Base-by-base conservation (phyloP, 2,888 invertebrate species). In the Tetragonula carbonaria region DNA sequence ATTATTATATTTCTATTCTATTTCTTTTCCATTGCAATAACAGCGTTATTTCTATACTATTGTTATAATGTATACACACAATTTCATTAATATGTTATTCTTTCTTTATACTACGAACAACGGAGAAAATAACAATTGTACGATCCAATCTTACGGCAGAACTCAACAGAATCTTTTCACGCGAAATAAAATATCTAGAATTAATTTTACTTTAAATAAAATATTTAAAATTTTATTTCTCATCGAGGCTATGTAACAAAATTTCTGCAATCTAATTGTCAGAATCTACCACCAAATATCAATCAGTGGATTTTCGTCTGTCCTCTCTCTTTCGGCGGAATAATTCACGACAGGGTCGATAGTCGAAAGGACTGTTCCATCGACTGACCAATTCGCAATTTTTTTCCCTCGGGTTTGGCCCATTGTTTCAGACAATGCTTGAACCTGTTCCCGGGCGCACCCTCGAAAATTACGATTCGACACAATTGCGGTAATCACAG, bases 391-490 rank as follows among this genome's bases (percentile, higher is more conserved):
- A 14, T 14, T 38, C 13, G 57, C n/a, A 53, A 28, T 28, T 18
- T 74, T 68, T 50, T 71, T 62, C 67, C 45, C 45, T 55, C 28
- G 18, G 66, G n/a, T 28, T 5, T 11, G 11, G 55, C 16, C 53
- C 74, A 62, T 75, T 79, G 82, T 82, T 71, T 74, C 74, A 50
- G 70, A 71, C 79, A 79, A 79, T 71, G 80, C 57, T 66, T 62
- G 50, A 63, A 66, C 74, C 62, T 38, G 13, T 79, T 28, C 18
- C n/a, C 38, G 3, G 55, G 28, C 45, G 53, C 45, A n/a, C 33
- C 55, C 68, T 78, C 55, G 74, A 70, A 74, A 65, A 70, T 51
- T 68, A 74, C 74, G 18, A 14, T 16, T 14, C 23, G 38, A 33
- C 23, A 33, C 51, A 74, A 79, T 68, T 38, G 70, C 57, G 51